These are phyloP conservation scores for Polypterus senegalus DNA, from an alignment of 2,113 vertebrate species.

Conservation along the genomic window DNA sequence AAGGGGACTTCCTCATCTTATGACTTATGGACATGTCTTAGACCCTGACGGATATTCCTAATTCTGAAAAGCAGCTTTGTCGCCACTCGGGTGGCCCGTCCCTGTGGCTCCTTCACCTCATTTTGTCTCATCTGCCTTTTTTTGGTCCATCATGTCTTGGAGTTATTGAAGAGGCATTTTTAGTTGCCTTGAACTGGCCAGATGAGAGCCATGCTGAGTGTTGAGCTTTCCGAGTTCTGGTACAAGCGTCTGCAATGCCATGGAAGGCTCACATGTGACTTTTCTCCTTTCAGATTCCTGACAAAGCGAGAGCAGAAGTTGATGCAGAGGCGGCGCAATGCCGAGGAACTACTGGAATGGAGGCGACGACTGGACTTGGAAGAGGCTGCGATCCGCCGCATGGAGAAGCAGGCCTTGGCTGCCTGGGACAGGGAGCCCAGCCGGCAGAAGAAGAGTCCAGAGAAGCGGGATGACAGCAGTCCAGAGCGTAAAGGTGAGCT, in stretches of 20 bases:
- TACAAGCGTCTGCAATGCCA: too few relatives aligned
- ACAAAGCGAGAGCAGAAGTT: conserved; percentile 90
- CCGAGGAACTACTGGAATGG: conserved; percentile 83
- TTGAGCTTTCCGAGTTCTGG: too few relatives aligned
- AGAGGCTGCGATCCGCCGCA: conserved; percentile 72
- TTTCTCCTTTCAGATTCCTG: conserved; percentile 62
- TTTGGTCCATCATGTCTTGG: too few relatives aligned
- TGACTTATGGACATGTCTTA: too few relatives aligned
- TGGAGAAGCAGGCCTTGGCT: conserved; percentile 82
- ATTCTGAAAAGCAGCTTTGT: too few relatives aligned
- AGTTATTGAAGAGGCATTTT: too few relatives aligned
- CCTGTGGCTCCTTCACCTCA: neutral
- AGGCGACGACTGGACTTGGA: conserved; percentile 78
- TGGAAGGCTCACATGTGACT: neutral
- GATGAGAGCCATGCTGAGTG: too few relatives aligned
- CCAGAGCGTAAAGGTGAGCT: conserved; percentile 47
- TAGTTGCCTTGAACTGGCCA: too few relatives aligned
- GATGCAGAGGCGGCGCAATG: conserved; percentile 79
- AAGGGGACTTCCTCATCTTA: too few relatives aligned
- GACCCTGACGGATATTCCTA: too few relatives aligned
- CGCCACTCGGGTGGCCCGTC: too few relatives aligned
- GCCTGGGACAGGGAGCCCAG: conserved; percentile 66
- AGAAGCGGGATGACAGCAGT: neutral
- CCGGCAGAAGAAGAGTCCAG: conserved; percentile 1
- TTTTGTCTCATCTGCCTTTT: conserved; percentile 5